Conservation (phyloP, 2,888 invertebrate genomes). For the Idaea straminata region DNA sequence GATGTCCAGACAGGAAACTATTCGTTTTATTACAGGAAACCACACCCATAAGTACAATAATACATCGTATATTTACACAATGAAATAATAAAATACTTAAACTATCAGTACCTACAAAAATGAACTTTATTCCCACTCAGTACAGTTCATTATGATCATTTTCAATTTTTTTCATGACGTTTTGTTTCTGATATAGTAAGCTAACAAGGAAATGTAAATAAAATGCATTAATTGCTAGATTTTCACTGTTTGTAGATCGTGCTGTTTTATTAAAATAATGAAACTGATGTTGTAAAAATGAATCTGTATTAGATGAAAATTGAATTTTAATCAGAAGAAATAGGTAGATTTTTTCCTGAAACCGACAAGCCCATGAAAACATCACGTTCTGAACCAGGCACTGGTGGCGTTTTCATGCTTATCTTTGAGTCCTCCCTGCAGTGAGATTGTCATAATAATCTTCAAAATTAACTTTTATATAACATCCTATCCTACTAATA, state of each 20-base stretch:
- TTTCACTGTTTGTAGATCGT: slow-evolving; percentile 63
- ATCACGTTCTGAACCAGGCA: neutral
- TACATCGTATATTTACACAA: slow-evolving; percentile 24
- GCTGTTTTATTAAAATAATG: slow-evolving; percentile 41
- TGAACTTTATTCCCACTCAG: slow-evolving; percentile 26
- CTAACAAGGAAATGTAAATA: slow-evolving; percentile 60
- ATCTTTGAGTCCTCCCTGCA: neutral
- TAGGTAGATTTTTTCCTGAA: slow-evolving; percentile 6
- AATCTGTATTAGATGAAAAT: slow-evolving; percentile 21
- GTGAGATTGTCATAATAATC: neutral
- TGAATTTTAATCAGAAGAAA: slow-evolving; percentile 10
- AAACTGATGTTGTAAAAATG: slow-evolving; percentile 33
- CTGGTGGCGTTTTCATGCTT: neutral
- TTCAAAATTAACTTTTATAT: neutral
- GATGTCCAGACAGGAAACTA: slow-evolving; percentile 60
- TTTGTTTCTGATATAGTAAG: slow-evolving; percentile 25
- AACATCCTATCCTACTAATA: neutral
- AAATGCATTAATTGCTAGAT: slow-evolving; percentile 68
- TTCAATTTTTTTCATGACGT: slow-evolving; percentile 5
- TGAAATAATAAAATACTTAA: slow-evolving; percentile 35
- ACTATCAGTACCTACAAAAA: slow-evolving; percentile 27
- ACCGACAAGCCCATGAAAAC: neutral
- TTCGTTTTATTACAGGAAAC: slow-evolving; percentile 66
- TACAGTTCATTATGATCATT: slow-evolving; percentile 24
- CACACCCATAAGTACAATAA: slow-evolving; percentile 51